Percentiles rank a stretch among this genome's conserved stretches.
These are phyloP conservation scores for Cryptocheilus praepositus DNA, from an alignment of 2,888 invertebrate species.

Conservation along the genomic window DNA sequence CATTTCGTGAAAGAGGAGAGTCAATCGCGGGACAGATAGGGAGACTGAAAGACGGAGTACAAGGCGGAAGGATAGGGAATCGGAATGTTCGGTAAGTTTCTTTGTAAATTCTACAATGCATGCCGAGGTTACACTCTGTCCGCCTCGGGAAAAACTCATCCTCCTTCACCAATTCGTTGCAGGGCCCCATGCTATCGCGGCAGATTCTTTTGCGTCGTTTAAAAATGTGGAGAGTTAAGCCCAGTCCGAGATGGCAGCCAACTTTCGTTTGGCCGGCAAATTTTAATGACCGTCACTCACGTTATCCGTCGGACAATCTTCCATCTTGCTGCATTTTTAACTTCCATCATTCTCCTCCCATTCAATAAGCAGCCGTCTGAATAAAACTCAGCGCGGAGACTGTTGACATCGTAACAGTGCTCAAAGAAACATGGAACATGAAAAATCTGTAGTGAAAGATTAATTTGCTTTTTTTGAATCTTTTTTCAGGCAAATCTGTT, in stretches of 20 bases:
- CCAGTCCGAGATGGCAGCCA: conserved; percentile 32
- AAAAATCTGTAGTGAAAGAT: too few relatives aligned
- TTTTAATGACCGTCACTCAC: conserved; percentile 49
- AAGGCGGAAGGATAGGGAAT: conserved; percentile 47
- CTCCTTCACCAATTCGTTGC: conserved; percentile 24
- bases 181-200: conserved; percentile 20
- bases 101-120: conserved; percentile 64
- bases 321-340: not conserved
- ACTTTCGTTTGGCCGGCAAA: conserved; percentile 59
- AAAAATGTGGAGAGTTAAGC: conserved; percentile 42
- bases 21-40: conserved; percentile 6
- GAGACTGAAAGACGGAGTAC: conserved; percentile 4
- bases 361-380: not conserved
- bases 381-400: too few relatives aligned
- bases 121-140: conserved; percentile 25
- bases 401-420: too few relatives aligned
- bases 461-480: too few relatives aligned
- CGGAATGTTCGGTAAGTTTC: conserved; percentile 58
- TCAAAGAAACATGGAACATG: too few relatives aligned
- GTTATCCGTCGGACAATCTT: conserved; percentile 42
- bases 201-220: conserved; percentile 29
- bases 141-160: conserved; percentile 42
- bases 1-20: conserved; percentile 16
- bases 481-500: too few relatives aligned
- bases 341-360: not conserved